A percentile compares a stretch with the other conserved stretches of the same genome.
Conservation (phyloP, 2,888 invertebrate genomes). For the Ennomos quercinarius region DNA sequence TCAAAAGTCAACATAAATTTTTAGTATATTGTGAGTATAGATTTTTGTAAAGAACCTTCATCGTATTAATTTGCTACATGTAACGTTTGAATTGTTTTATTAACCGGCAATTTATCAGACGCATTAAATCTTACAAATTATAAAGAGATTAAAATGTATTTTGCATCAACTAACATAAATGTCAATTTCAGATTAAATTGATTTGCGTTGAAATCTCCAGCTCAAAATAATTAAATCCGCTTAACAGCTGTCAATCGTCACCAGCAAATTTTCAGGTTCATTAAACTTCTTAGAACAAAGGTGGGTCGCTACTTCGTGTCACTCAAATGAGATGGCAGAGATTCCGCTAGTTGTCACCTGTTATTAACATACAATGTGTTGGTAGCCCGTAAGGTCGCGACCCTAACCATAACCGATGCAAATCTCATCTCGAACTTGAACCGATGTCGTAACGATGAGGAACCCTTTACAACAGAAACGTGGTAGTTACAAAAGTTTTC, state of each 20-base stretch:
- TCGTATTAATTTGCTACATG: too few species aligned
- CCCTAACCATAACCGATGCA: conserved; percentile 42
- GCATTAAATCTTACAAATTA: too few species aligned
- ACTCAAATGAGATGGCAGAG: conserved; percentile 43
- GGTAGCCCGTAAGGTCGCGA: conserved; percentile 71
- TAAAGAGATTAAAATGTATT: too few species aligned
- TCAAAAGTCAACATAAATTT: too few species aligned
- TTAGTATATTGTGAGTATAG: too few species aligned
- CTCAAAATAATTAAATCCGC: conserved; percentile 38
- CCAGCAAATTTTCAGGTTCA: conserved; percentile 22
- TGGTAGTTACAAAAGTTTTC: conserved; percentile 12
- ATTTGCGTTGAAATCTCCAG: conserved; percentile 4
- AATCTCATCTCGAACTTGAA: conserved; percentile 33
- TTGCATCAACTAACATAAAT: too few species aligned
- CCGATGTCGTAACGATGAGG: conserved; percentile 22
- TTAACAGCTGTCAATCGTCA: conserved; percentile 35
- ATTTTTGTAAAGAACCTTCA: too few species aligned
- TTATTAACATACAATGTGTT: conserved; percentile 81
- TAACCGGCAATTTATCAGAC: too few species aligned
- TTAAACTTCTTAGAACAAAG: conserved; percentile 40
- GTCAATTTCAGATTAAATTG: background rate
- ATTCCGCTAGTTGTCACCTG: conserved; percentile 56
- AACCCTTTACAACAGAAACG: conserved; percentile 22
- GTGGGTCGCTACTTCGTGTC: conserved; percentile 23
- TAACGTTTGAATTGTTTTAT: too few species aligned